Percentiles rank a stretch among this genome's conserved stretches.
Conservation (phyloP, 1,140 invertebrate species). For the Homalodisca vitripennis region DNA sequence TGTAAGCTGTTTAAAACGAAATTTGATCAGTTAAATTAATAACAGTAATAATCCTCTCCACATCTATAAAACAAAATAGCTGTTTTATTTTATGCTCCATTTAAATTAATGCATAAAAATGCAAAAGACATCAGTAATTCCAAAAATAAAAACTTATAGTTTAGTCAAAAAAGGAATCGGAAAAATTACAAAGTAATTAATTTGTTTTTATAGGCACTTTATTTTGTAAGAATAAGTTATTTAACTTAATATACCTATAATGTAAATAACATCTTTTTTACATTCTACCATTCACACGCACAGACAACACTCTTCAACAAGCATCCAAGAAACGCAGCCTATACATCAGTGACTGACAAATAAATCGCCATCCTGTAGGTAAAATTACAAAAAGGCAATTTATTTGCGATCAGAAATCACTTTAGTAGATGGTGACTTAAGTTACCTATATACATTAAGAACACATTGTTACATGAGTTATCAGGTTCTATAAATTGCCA, state of each 20-base stretch:
- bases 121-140: too few relatives aligned
- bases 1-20: too few relatives aligned
- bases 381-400: neutral
- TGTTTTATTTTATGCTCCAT: too few relatives aligned
- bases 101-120: too few relatives aligned
- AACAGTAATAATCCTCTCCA: too few relatives aligned
- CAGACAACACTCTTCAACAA: neutral
- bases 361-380: too few relatives aligned
- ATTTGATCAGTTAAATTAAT: too few relatives aligned
- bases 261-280: conserved; percentile 17
- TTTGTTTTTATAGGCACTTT: conserved; percentile 1
- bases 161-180: neutral
- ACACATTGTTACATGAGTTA: conserved; percentile 9
- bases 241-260: conserved; percentile 12
- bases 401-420: neutral
- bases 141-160: too few relatives aligned
- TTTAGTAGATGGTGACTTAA: conserved; percentile 1
- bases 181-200: conserved; percentile 2
- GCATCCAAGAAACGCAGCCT: too few relatives aligned
- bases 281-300: conserved; percentile 7
- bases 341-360: too few relatives aligned
- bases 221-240: conserved; percentile 25
- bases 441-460: conserved; percentile 9
- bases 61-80: too few relatives aligned
- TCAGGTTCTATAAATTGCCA: neutral